phyloP scores from a whole-genome alignment of 2,113 vertebrate species.

The Serranochromis macrocephalus region DNA sequence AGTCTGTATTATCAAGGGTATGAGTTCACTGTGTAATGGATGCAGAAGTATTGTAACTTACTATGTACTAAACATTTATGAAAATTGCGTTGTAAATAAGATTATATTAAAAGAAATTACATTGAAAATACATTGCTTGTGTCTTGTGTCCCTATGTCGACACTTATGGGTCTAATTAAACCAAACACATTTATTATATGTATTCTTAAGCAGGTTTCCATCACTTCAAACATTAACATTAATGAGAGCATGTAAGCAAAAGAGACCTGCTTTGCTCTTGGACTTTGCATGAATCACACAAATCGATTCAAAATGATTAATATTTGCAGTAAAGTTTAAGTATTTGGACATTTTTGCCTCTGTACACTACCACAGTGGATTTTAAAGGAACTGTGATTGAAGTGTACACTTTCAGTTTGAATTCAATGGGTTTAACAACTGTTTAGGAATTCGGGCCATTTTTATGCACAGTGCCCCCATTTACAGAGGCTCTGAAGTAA shows the following conservation, averaged over 20 bases:
- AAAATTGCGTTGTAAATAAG: conserved; percentile 77
- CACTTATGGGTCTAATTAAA: background rate
- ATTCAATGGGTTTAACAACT: background rate
- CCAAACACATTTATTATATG: background rate
- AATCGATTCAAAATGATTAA: background rate
- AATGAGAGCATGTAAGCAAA: background rate
- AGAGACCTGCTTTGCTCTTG: background rate
- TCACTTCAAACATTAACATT: background rate
- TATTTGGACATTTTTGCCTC: background rate
- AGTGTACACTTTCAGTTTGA: background rate
- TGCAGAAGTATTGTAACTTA: conserved; percentile 78
- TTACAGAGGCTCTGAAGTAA: background rate
- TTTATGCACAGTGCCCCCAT: background rate
- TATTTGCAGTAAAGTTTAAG: background rate
- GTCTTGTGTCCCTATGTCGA: background rate
- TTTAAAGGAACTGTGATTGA: background rate
- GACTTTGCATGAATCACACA: background rate
- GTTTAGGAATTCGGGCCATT: background rate
- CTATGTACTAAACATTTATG: conserved; percentile 79
- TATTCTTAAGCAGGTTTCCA: background rate
- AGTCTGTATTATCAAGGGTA: conserved; percentile 69
- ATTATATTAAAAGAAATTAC: conserved; percentile 79
- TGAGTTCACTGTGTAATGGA: conserved; percentile 76
- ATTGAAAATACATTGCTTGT: conserved; percentile 53
- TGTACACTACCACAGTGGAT: background rate